Percentiles rank a stretch among this genome's conserved stretches.
Evolutionary conservation across 1,140 invertebrate genomes (phyloP).

Genomic region (Caenorhabditis inopinata): DNA sequence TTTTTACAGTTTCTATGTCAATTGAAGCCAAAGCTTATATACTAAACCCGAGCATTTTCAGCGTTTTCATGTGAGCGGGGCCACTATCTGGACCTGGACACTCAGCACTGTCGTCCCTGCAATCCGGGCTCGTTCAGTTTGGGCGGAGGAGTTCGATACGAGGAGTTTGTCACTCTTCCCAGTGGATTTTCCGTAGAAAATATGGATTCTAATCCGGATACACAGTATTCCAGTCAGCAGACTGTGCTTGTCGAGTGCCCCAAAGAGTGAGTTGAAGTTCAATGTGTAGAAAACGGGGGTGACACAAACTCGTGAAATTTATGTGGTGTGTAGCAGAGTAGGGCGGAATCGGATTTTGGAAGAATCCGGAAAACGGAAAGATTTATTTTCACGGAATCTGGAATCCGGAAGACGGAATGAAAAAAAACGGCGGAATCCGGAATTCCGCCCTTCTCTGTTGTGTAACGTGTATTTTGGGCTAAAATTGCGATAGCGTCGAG

Average conservation of each 20-base stretch:
- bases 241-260: not conserved
- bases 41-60: slow-evolving; percentile 13
- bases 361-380: too few relatives aligned
- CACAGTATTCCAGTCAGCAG: not conserved
- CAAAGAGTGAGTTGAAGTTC: slow-evolving; percentile 19
- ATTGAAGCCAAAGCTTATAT: too few relatives aligned
- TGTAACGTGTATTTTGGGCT: too few relatives aligned
- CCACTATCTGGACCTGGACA: slow-evolving; percentile 60
- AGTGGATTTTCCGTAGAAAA: slow-evolving; percentile 57
- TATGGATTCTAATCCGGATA: slow-evolving; percentile 50
- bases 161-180: slow-evolving; percentile 58
- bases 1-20: too few relatives aligned
- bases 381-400: too few relatives aligned
- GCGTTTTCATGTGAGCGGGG: slow-evolving; percentile 58
- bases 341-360: too few relatives aligned
- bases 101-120: slow-evolving; percentile 58
- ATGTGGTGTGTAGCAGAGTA: too few relatives aligned
- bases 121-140: slow-evolving; percentile 59
- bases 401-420: too few relatives aligned
- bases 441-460: too few relatives aligned
- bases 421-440: too few relatives aligned
- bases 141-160: slow-evolving; percentile 62
- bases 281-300: not conserved
- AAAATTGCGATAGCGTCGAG: too few relatives aligned
- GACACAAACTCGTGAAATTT: too few relatives aligned